Conservation (phyloP, 2,113 vertebrate species). For the Scartelaos histophorus region DNA sequence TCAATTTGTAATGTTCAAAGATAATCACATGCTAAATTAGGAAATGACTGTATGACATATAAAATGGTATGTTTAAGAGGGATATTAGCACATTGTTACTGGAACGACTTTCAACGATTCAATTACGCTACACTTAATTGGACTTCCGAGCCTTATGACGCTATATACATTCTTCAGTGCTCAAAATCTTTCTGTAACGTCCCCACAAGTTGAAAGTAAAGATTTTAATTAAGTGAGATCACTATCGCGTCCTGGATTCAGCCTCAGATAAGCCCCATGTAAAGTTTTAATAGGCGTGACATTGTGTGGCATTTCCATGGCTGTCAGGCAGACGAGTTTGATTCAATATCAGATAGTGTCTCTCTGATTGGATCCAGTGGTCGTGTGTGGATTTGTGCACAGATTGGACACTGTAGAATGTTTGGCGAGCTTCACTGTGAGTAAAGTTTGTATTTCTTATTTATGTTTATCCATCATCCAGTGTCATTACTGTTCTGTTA, state of each 20-base stretch:
- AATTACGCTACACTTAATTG: slow-evolving; percentile 59
- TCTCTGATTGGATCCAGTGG: slow-evolving; percentile 4
- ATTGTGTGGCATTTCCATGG: slow-evolving; percentile 28
- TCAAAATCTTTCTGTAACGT: slow-evolving; percentile 53
- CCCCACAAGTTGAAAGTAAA: slow-evolving; percentile 45
- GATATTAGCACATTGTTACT: slow-evolving; percentile 47
- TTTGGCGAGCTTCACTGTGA: neutral
- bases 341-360: slow-evolving; percentile 5
- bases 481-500: neutral
- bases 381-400: neutral
- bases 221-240: slow-evolving; percentile 57
- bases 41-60: no score
- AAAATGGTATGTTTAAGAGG: slow-evolving; percentile 20
- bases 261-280: slow-evolving; percentile 26
- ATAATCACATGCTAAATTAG: slow-evolving; percentile 25
- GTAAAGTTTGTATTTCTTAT: neutral
- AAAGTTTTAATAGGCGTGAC: slow-evolving; percentile 15
- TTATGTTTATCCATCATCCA: neutral
- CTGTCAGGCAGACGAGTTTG: slow-evolving; percentile 27
- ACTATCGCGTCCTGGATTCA: slow-evolving; percentile 17
- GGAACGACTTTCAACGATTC: slow-evolving; percentile 52
- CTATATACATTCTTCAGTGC: slow-evolving; percentile 45
- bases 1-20: slow-evolving; percentile 28
- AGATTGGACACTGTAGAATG: neutral
- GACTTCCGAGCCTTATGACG: neutral